Percentiles rank a stretch among this genome's conserved stretches.
These are phyloP conservation scores for Characodon lateralis DNA, from an alignment of 2,797 vertebrate genomes.

Conservation along the genomic window DNA sequence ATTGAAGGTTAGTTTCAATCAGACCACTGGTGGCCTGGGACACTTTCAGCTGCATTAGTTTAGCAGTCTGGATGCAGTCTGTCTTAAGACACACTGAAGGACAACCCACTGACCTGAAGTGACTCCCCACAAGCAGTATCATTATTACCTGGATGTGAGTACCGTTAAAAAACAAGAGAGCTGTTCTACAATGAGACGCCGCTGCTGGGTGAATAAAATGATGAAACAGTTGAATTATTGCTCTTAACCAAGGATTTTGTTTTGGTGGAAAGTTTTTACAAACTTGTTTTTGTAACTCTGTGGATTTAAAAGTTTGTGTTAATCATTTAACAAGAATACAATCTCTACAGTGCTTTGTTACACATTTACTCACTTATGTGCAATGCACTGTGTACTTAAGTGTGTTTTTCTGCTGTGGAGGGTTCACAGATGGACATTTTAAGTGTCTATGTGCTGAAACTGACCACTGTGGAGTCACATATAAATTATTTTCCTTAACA, in stretches of 20 bases:
- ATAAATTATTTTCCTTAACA: no score
- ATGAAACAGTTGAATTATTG: not conserved
- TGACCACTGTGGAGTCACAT: not conserved
- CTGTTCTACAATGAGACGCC: not conserved
- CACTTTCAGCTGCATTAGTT: no score
- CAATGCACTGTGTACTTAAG: no score
- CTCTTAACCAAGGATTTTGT: not conserved
- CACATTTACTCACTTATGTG: no score
- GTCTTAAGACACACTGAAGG: not conserved
- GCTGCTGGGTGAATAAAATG: not conserved
- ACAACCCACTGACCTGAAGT: not conserved
- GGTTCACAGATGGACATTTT: not conserved
- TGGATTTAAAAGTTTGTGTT: no score
- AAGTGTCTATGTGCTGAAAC: not conserved
- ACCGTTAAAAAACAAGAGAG: not conserved
- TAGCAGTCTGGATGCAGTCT: not conserved
- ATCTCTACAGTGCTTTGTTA: no score
- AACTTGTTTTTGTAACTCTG: no score
- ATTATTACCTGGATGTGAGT: not conserved
- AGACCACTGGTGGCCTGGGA: no score
- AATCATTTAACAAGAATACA: no score
- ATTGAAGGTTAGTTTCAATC: no score
- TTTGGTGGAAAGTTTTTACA: no score
- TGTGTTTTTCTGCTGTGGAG: not conserved
- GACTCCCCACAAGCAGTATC: not conserved